phyloP scores from a whole-genome alignment of 2,113 vertebrate genomes.

The Smithornis capensis region DNA sequence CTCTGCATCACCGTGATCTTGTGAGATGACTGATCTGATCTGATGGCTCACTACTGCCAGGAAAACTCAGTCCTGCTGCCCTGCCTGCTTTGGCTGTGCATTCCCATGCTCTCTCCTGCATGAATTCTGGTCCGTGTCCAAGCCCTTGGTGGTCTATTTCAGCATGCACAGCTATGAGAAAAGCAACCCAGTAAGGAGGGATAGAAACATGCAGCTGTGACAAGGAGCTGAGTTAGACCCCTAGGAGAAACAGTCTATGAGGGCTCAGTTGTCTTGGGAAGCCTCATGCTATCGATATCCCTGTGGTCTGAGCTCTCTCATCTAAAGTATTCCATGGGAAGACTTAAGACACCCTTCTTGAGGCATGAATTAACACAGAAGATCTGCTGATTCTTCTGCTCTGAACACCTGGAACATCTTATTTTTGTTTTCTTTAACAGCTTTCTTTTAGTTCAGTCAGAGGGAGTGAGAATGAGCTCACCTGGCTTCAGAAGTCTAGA shows the following conservation, averaged over 20 bases:
- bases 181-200: background rate
- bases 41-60: background rate
- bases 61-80: background rate
- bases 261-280: background rate
- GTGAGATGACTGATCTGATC: background rate
- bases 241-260: background rate
- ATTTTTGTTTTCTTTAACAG: background rate
- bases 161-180: background rate
- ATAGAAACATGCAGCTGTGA: background rate
- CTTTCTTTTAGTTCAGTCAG: background rate
- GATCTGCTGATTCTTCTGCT: background rate
- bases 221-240: background rate
- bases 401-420: background rate
- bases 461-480: background rate
- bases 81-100: background rate
- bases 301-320: background rate
- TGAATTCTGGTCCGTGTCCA: slow-evolving; percentile 35
- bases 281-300: background rate
- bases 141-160: slow-evolving; percentile 44
- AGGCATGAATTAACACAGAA: background rate
- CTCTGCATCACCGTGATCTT: background rate
- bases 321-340: background rate
- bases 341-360: background rate
- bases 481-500: background rate
- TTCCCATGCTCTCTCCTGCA: slow-evolving; percentile 44